Percentiles rank a stretch among this genome's conserved stretches.
Conservation (phyloP, 2,888 invertebrate genomes). For the Brachypalpus laphriformis region DNA sequence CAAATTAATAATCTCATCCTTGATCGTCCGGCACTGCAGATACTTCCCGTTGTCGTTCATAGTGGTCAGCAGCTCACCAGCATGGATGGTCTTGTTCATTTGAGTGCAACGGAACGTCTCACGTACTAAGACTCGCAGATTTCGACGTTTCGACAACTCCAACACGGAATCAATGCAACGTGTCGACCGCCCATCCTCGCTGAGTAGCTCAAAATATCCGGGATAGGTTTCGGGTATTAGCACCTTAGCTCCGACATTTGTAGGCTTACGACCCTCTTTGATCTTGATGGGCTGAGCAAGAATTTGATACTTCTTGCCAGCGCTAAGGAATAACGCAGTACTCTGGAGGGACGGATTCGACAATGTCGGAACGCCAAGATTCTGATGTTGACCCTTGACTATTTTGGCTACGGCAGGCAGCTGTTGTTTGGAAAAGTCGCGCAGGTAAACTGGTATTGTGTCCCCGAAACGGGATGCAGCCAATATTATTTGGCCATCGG, state of each 20-base stretch:
- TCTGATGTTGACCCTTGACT: constrained; percentile 96
- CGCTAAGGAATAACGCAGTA: constrained; percentile 92
- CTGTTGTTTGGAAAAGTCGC: constrained; percentile 87
- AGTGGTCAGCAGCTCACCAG: constrained; percentile 92
- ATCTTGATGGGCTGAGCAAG: constrained; percentile 95
- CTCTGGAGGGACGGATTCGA: constrained; percentile 94
- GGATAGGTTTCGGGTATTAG: constrained; percentile 95
- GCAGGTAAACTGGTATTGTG: constrained; percentile 81
- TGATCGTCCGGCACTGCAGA: constrained; percentile 92
- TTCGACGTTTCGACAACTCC: constrained; percentile 90
- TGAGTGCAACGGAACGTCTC: constrained; percentile 83
- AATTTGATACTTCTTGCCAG: constrained; percentile 92
- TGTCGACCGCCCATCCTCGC: constrained; percentile 96
- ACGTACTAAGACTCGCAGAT: constrained; percentile 82
- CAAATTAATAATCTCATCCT: constrained; percentile 92
- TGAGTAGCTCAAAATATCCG: constrained; percentile 96
- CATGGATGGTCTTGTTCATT: constrained; percentile 86
- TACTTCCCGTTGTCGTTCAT: constrained; percentile 90
- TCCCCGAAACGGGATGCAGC: constrained; percentile 88
- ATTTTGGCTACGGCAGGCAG: constrained; percentile 94
- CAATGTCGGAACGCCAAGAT: constrained; percentile 93
- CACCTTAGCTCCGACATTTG: constrained; percentile 90
- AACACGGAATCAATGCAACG: constrained; percentile 94
- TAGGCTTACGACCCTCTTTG: constrained; percentile 92
- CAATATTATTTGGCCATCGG: constrained; percentile 94